A percentile compares a stretch with the other conserved stretches of the same genome.
These are phyloP conservation scores for Phaethornis superciliosus DNA, from an alignment of 2,113 vertebrate species.

Conservation along the genomic window DNA sequence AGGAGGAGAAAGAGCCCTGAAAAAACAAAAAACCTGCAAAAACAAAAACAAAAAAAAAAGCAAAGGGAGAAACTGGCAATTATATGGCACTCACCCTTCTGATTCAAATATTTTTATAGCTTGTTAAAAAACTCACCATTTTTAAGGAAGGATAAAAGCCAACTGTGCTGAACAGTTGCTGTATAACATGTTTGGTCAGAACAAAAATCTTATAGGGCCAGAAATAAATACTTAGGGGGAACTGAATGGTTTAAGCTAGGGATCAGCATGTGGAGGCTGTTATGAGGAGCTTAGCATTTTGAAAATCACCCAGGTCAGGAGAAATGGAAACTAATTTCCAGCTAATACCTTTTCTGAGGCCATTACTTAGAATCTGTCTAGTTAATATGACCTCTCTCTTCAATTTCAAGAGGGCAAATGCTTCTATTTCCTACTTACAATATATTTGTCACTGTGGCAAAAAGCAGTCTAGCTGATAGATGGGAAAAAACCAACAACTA, in stretches of 20 bases:
- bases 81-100: neutral
- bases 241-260: neutral
- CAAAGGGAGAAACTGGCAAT: neutral
- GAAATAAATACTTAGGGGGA: neutral
- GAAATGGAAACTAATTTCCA: slow-evolving; percentile 29
- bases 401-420: neutral
- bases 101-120: neutral
- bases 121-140: neutral
- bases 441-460: neutral
- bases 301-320: neutral
- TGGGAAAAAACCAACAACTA: neutral
- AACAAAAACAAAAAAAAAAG: too few relatives aligned
- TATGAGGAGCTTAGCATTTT: neutral
- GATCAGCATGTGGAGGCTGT: neutral
- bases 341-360: neutral
- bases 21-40: neutral
- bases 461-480: neutral
- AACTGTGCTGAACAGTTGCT: neutral
- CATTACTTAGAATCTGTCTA: slow-evolving; percentile 2
- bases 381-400: neutral
- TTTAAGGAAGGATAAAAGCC: neutral
- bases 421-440: neutral
- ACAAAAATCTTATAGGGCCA: neutral
- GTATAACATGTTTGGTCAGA: neutral
- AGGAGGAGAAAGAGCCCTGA: neutral